These are phyloP conservation scores for Melanerpes formicivorus DNA, from an alignment of 2,113 vertebrate genomes.

Conservation along the genomic window DNA sequence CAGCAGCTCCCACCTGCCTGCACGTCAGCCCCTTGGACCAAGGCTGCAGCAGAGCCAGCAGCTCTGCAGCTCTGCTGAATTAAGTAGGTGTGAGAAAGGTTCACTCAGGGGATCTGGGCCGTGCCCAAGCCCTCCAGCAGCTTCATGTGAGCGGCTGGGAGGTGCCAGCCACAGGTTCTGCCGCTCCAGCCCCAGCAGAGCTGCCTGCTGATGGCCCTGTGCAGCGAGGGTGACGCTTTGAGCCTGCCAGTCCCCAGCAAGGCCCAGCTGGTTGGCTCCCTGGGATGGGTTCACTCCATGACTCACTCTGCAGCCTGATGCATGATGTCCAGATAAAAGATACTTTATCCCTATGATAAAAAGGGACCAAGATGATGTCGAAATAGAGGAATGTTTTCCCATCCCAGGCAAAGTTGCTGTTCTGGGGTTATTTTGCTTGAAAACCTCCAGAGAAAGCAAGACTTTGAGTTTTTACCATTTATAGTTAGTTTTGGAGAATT, in stretches of 20 bases:
- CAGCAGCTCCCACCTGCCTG: neutral
- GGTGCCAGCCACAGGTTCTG: neutral
- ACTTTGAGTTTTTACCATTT: conserved; percentile 78
- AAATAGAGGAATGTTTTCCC: conserved; percentile 76
- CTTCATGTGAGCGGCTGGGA: neutral
- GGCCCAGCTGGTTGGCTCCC: conserved; percentile 40
- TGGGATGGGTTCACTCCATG: conserved; percentile 52
- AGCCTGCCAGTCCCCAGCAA: conserved; percentile 31
- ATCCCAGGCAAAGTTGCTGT: conserved; percentile 56
- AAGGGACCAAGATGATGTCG: conserved; percentile 65
- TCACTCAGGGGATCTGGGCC: neutral
- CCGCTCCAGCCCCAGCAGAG: neutral
- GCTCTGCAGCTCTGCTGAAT: neutral
- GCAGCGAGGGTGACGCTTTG: conserved; percentile 46
- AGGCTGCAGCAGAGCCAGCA: neutral
- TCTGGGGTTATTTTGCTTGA: conserved; percentile 73
- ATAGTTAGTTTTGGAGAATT: conserved; percentile 73
- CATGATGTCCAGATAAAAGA: conserved; percentile 75
- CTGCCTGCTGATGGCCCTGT: neutral
- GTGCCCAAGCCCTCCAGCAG: neutral
- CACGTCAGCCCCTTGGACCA: neutral
- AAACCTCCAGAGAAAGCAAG: conserved; percentile 72
- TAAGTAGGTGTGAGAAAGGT: conserved; percentile 3
- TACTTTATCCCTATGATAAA: conserved; percentile 72
- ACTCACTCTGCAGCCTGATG: conserved; percentile 69